These are phyloP conservation scores for Polietes domitor DNA, from an alignment of 2,888 invertebrate genomes.

Conservation along the genomic window DNA sequence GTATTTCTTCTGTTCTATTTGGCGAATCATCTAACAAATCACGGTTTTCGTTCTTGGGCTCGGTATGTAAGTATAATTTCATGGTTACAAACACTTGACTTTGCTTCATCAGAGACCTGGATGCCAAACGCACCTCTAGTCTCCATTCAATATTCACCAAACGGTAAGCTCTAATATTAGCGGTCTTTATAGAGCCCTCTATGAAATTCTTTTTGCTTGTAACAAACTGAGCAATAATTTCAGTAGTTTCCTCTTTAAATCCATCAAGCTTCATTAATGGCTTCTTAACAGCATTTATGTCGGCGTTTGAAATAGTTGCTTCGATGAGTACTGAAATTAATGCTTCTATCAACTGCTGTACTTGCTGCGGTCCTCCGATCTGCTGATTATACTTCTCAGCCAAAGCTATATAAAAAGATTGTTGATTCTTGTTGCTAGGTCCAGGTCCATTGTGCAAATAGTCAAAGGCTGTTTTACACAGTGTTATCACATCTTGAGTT, in stretches of 20 bases:
- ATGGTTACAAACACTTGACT: conserved; percentile 83
- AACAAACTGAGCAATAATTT: conserved; percentile 78
- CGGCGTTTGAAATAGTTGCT: conserved; percentile 86
- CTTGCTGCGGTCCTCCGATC: conserved; percentile 65
- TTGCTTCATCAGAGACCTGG: conserved; percentile 83
- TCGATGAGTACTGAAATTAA: conserved; percentile 88
- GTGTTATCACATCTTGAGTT: conserved; percentile 83
- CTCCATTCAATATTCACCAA: conserved; percentile 85
- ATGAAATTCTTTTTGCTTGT: conserved; percentile 77
- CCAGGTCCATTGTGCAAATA: conserved; percentile 85
- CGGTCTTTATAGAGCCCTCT: conserved; percentile 78
- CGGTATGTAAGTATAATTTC: conserved; percentile 82
- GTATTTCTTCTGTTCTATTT: conserved; percentile 64
- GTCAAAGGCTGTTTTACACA: conserved; percentile 84
- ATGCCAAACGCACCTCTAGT: conserved; percentile 85
- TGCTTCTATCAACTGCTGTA: conserved; percentile 85
- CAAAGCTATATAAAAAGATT: conserved; percentile 79
- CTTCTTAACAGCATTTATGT: conserved; percentile 70
- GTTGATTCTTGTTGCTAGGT: too few relatives aligned
- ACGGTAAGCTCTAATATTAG: conserved; percentile 77
- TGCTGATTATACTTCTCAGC: conserved; percentile 81
- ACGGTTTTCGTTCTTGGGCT: conserved; percentile 78
- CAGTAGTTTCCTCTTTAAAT: conserved; percentile 74
- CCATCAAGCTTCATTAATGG: conserved; percentile 69
- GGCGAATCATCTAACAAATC: conserved; percentile 72